These are phyloP conservation scores for Sinotaia quadrata DNA, from an alignment of 2,888 invertebrate genomes.

Conservation along the genomic window DNA sequence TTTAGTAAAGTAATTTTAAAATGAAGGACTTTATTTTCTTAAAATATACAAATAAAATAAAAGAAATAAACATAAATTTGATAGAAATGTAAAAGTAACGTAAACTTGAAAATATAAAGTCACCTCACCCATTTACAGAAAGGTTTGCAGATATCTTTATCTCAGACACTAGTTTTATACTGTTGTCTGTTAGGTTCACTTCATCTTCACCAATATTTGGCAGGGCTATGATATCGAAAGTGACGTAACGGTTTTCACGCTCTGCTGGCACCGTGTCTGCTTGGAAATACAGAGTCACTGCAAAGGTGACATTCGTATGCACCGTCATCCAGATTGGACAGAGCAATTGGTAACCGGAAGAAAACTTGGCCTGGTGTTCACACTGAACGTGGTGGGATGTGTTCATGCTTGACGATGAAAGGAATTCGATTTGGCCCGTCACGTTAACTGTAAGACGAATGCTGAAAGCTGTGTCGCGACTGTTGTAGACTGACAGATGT, in stretches of 20 bases:
- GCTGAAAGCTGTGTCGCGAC: conserved; percentile 12
- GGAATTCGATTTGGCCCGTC: conserved; percentile 13
- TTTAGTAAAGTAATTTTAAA: no score
- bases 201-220: background rate
- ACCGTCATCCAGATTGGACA: conserved; percentile 4
- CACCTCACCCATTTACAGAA: no score
- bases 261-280: conserved; percentile 12
- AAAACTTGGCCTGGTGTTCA: background rate
- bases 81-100: no score
- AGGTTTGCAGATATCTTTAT: no score
- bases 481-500: background rate
- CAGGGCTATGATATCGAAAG: conserved; percentile 9
- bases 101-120: no score
- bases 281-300: conserved; percentile 9
- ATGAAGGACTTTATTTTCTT: no score
- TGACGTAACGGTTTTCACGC: background rate
- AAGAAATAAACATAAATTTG: no score
- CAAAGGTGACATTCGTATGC: background rate
- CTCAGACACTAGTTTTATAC: no score
- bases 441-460: conserved; percentile 1
- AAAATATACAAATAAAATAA: no score
- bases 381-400: background rate
- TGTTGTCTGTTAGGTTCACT: no score
- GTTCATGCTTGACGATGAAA: background rate
- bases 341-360: no score